These are phyloP conservation scores for Sceloporus undulatus DNA, from an alignment of 2,113 vertebrate species.

Conservation along the genomic window DNA sequence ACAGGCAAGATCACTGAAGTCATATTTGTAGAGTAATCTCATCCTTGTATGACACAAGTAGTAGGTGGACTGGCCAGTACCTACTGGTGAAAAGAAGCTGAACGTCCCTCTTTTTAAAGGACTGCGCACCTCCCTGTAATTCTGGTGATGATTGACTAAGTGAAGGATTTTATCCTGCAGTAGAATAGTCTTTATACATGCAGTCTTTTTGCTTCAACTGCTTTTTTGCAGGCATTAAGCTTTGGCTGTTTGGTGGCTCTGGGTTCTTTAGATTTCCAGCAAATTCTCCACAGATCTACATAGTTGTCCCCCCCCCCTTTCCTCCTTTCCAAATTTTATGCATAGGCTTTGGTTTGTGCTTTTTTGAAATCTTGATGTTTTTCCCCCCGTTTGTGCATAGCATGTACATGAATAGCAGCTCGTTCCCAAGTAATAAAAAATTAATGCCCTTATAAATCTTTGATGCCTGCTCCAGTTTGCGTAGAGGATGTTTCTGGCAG, in stretches of 20 bases:
- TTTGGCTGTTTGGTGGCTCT: not conserved
- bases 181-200: not conserved
- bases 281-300: not conserved
- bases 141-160: not conserved
- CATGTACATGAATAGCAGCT: not conserved
- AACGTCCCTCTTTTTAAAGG: not conserved
- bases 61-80: not conserved
- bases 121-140: too few species aligned
- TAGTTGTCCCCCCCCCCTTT: not conserved
- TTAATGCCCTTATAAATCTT: slow-evolving; percentile 22
- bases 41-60: not conserved
- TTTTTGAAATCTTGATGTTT: not conserved
- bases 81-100: not conserved
- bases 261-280: not conserved
- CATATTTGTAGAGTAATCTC: not conserved
- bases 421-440: not conserved
- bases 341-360: too few species aligned
- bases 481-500: not conserved
- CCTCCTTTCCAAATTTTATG: not conserved
- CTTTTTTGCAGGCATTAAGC: not conserved
- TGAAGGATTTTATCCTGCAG: not conserved
- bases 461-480: slow-evolving; percentile 12
- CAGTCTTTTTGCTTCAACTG: too few species aligned
- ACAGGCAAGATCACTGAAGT: too few species aligned
- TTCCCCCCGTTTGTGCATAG: not conserved